A percentile compares a stretch with the other conserved stretches of the same genome.
Conservation (phyloP, 2,797 vertebrate genomes). For the Salarias fasciatus region DNA sequence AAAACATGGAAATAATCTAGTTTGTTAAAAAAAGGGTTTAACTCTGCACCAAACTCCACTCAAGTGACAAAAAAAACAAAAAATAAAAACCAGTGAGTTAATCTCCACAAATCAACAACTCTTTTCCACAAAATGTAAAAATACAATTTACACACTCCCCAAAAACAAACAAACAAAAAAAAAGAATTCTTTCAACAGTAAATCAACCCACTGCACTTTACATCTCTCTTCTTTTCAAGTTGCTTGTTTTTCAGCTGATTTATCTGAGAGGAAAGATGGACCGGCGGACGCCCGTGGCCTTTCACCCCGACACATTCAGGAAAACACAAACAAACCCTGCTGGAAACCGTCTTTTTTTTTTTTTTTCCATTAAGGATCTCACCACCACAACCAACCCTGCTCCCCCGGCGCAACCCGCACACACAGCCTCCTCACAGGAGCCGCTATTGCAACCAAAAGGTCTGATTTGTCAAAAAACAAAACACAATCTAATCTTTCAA, state of each 20-base stretch:
- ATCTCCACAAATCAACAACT: neutral
- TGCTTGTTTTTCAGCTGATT: slow-evolving; percentile 37
- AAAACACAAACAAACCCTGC: neutral
- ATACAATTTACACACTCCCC: slow-evolving; percentile 8
- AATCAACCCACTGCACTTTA: slow-evolving; percentile 11
- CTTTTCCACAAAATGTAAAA: slow-evolving; percentile 10
- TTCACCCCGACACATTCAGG: slow-evolving; percentile 2
- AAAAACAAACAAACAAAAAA: neutral
- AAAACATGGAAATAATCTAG: slow-evolving; percentile 53
- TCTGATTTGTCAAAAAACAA: slow-evolving; percentile 66
- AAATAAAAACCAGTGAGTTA: slow-evolving; percentile 9
- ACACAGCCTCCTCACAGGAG: slow-evolving; percentile 10
- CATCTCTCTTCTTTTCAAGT: slow-evolving; percentile 30
- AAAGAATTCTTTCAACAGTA: slow-evolving; percentile 16
- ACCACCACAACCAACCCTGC: slow-evolving; percentile 20
- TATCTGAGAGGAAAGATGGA: slow-evolving; percentile 32
- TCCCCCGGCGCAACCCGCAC: slow-evolving; percentile 3
- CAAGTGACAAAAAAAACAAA: slow-evolving; percentile 6
- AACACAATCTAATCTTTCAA: slow-evolving; percentile 27
- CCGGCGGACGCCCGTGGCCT: too few species aligned
- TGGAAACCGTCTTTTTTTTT: neutral
- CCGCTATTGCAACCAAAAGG: slow-evolving; percentile 69
- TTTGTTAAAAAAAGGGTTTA: slow-evolving; percentile 22
- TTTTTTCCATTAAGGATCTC: neutral
- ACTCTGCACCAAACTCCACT: slow-evolving; percentile 19